A percentile compares a stretch with the other conserved stretches of the same genome.
Conservation (phyloP, 1,140 invertebrate genomes). For the Neomicropteryx cornuta region DNA sequence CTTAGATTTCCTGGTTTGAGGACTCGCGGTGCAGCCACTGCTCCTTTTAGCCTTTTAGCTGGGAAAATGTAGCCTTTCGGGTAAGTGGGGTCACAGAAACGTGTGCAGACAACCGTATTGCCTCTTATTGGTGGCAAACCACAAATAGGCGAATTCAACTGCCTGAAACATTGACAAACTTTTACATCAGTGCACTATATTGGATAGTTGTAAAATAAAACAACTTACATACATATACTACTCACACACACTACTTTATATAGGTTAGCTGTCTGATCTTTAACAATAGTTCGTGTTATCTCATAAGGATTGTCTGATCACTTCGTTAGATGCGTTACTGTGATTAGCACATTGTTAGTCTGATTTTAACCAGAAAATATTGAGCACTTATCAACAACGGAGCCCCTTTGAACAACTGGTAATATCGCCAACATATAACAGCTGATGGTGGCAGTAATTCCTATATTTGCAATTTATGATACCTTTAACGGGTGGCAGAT, state of each 20-base stretch:
- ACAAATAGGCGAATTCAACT: constrained; percentile 57
- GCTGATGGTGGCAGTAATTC: no score
- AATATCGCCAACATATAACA: no score
- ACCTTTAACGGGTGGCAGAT: no score
- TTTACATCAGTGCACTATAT: constrained; percentile 5
- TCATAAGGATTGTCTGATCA: no score
- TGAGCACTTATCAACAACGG: no score
- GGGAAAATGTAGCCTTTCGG: constrained; percentile 64
- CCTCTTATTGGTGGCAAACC: constrained; percentile 46
- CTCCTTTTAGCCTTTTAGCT: constrained; percentile 56
- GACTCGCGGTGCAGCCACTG: constrained; percentile 58
- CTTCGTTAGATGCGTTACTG: no score
- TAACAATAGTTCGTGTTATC: no score
- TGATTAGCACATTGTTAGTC: no score
- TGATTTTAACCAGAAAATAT: no score
- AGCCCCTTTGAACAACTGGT: no score
- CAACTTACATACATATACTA: neutral
- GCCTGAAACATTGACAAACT: constrained; percentile 25
- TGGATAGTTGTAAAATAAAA: neutral
- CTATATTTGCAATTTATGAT: no score
- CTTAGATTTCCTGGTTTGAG: constrained; percentile 72
- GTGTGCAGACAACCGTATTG: constrained; percentile 54
- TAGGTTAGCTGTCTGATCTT: no score
- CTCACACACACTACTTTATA: neutral
- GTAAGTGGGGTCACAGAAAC: constrained; percentile 75